Base-by-base conservation (phyloP, 2,888 invertebrate genomes). In the Ochlodes sylvanus region DNA sequence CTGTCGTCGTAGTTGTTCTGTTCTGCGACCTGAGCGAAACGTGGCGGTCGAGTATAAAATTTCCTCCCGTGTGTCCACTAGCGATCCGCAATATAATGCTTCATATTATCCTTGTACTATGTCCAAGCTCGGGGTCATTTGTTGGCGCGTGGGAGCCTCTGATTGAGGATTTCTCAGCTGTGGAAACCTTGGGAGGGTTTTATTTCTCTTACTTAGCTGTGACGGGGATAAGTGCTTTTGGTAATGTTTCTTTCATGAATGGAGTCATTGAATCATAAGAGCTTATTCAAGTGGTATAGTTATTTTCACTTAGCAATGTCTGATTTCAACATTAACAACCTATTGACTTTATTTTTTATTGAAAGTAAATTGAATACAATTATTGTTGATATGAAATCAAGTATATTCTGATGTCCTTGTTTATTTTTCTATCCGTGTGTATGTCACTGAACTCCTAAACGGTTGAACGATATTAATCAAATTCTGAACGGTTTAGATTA, bases 61-160 rank as follows among this genome's bases (percentile, higher is more conserved):
- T 15, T 63, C 63, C 1, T 14, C 9, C 55, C 42, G 42, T 63
- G 55, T 55, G 63, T 63, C 7, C 27, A 57, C 52, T 5, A 21
- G 15, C 54, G 41, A 54, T 27, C 41, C 63, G 42, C 63, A 42
- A 50, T 65, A 50, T 65, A 58, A 65, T 65, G 41, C 52, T 52
- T 52, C 58, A 58, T 65, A 65, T 58, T 65, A 65, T 65, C 57
- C 65, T 27, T 15, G 64, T 47, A 58, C 58, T 65, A 58, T 41
- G 41, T 58, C 38, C 41, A 65, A 56, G 47, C 65, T 41, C 42
- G 57, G 57, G 57, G 65, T 57, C 65, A 65, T 65, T 65, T 64
- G 63, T 65, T 52, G 38, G 41, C 63, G 55, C 65, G 65, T 65
- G 65, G 65, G 65, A 15, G 65, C 41, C 58, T 41, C 58, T 65